Evolutionary conservation across 2,888 invertebrate genomes (phyloP), one percentile per base, ranked within the genome.

Genomic region (Phalera bucephala): DNA sequence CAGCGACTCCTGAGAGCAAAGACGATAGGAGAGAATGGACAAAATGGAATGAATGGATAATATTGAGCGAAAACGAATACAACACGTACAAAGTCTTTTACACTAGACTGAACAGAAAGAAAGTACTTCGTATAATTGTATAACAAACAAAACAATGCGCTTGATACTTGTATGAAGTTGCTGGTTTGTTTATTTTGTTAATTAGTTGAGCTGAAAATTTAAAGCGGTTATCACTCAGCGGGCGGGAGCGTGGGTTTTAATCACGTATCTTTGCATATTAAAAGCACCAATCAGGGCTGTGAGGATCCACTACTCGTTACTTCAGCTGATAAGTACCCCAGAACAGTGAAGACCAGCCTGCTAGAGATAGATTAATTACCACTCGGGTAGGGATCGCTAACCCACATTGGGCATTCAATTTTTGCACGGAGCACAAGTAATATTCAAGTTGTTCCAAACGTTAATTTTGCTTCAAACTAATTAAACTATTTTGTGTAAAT

Each of bases 301-400:
- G 52, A 64, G 54, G 62, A 48, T 55, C 56, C 54, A 54, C 50
- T 53, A 53, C 59, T 75, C 67, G 67, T 75, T 76, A 74, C 63
- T 69, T 58, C 58, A 64, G 57, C 52, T 62, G 55, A 62, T 62
- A 63, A 72, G 66, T 54, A 51, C 60, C 61, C 56, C 40, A 40
- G 36, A 34, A 36, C 23, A 27, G 40, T 43, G 35, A 35, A 28
- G 35, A 45, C 36, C 42, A 47, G 32, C 35, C 40, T 47, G 31
- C 54, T 59, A 54, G 54, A 67, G 61, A 65, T 59, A 69, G 71
- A 80, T 77, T 78, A 76, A 81, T 80, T 74, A 72, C 70, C 46
- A 17, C 5, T 59, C 56, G 41, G 45, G 53, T 49, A 53, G 45
- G 54, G 38, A 40, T 52, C 40, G 50, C 50, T 61, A 45, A 56